Evolutionary conservation across 2,888 invertebrate species (phyloP).

Genomic region (Caenorhabditis zanzibari): DNA sequence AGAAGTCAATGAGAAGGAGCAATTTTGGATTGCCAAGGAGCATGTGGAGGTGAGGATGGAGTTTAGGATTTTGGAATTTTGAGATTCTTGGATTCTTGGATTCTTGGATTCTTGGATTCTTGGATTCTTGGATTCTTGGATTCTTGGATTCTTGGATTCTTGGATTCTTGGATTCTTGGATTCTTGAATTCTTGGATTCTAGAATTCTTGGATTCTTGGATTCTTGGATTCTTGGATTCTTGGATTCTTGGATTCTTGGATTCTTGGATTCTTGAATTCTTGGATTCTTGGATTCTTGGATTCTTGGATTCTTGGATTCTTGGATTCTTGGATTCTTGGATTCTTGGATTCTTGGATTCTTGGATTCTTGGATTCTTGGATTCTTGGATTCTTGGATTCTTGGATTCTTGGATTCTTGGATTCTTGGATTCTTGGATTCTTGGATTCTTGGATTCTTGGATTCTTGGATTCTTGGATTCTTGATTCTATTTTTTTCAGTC

Average conservation of each 20-base stretch:
- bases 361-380: not conserved
- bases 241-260: too few relatives aligned
- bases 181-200: too few relatives aligned
- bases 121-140: too few relatives aligned
- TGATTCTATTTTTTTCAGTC: constrained; percentile 10
- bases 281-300: not conserved
- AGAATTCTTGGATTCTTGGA: not conserved
- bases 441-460: not conserved
- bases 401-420: not conserved
- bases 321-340: not conserved
- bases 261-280: not conserved
- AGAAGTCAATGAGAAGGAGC: constrained; percentile 68
- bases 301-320: too few relatives aligned
- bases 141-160: not conserved
- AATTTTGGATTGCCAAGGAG: constrained; percentile 73
- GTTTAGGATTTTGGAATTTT: too few relatives aligned
- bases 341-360: too few relatives aligned
- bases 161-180: too few relatives aligned
- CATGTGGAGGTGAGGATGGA: constrained; percentile 44
- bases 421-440: too few relatives aligned
- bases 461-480: too few relatives aligned
- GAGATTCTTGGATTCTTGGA: too few relatives aligned
- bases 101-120: too few relatives aligned
- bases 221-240: not conserved
- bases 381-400: too few relatives aligned